Percentiles rank a stretch among this genome's conserved stretches.
Conservation (phyloP, 2,113 vertebrate species). For the Cololabis saira region DNA sequence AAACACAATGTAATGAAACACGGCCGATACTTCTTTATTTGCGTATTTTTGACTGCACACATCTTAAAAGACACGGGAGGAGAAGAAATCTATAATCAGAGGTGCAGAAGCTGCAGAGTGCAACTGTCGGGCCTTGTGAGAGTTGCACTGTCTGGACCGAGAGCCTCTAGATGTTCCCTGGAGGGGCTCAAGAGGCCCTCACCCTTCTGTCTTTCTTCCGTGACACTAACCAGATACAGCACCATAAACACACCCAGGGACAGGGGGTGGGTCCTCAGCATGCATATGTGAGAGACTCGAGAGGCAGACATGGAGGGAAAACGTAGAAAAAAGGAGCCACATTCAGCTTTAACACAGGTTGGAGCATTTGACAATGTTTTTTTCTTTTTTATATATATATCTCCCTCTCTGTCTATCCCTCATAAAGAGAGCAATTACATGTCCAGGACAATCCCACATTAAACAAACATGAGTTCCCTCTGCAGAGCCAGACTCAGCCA, state of each 20-base stretch:
- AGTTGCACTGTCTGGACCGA: slow-evolving; percentile 46
- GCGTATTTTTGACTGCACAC: slow-evolving; percentile 42
- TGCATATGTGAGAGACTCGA: slow-evolving; percentile 17
- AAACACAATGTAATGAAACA: slow-evolving; percentile 52
- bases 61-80: slow-evolving; percentile 22
- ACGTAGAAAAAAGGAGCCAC: slow-evolving; percentile 22
- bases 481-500: slow-evolving; percentile 79
- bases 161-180: slow-evolving; percentile 61
- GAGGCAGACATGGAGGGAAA: slow-evolving; percentile 46
- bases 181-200: slow-evolving; percentile 53
- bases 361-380: slow-evolving; percentile 75
- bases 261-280: slow-evolving; percentile 13
- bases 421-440: slow-evolving; percentile 88
- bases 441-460: slow-evolving; percentile 91
- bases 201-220: slow-evolving; percentile 60
- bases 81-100: slow-evolving; percentile 29
- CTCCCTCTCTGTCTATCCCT: slow-evolving; percentile 69
- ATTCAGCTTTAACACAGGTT: slow-evolving; percentile 50
- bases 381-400: slow-evolving; percentile 87
- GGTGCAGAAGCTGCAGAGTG: slow-evolving; percentile 37
- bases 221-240: slow-evolving; percentile 76
- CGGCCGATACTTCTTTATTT: slow-evolving; percentile 29
- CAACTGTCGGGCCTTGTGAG: slow-evolving; percentile 30
- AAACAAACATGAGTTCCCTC: slow-evolving; percentile 87
- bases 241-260: slow-evolving; percentile 56